Conservation (phyloP, 2,113 vertebrate genomes). For the crab-eating macaque (Macaca fascicularis) region T2T-MFA8v1.1 NC_088391.1:95022001-95022500, state of each 20-base stretch:
- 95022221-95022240: not conserved
- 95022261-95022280: constrained; percentile 81
- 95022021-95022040: not conserved
- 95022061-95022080: not conserved
- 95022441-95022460: constrained; percentile 79
- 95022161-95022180: not conserved
- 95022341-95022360: constrained; percentile 80
- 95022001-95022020: not conserved
- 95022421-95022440: constrained; percentile 78
- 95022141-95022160: not conserved
- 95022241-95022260: constrained; percentile 58
- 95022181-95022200: not conserved
- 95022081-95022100: not conserved
- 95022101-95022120: too few species aligned
- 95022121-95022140: not conserved
- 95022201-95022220: constrained; percentile 12
- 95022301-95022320: constrained; percentile 83
- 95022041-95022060: rapidly evolving
- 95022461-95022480: constrained; percentile 84
- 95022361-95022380: constrained; percentile 83
- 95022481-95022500: constrained; percentile 81
- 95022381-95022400: constrained; percentile 86
- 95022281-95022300: constrained; percentile 80
- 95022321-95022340: constrained; percentile 82
- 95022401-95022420: constrained; percentile 90